Base-by-base conservation (phyloP, 2,113 vertebrate species). In the Deroptyus accipitrinus region DNA sequence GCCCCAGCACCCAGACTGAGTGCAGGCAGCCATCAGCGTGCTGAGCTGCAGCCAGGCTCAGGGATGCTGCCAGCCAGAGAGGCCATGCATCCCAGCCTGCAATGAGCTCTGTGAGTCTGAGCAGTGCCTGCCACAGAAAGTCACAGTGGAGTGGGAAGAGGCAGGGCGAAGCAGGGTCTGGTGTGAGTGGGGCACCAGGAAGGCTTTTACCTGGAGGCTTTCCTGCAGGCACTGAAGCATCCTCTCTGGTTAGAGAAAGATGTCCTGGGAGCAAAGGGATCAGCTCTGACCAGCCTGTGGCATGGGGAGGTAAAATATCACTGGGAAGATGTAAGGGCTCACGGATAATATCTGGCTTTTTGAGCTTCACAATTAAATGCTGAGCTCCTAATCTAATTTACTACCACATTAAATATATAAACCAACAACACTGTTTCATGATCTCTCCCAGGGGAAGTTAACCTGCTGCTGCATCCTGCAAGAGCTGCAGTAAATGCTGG, bases 321-420 rank as follows among this genome's bases (percentile, higher is more conserved):
- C 16, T 55, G 44, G 62, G 39, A 92, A 89, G 52, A 83, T 83
- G 81, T 66, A 67, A 73, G 30, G 84, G 67, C 44, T 88, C 12
- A 3, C 33, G 13, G 46, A 51, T 57, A 90, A 39, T 83, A 70
- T 74, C 46, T 51, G 63, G 12, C 67, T 75, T 93, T 90, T 49
- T 59, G 37, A 91, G 52, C 28, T 63, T 77, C 42, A 41, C 75
- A 77, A 88, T 74, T 81, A 94, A 95, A 91, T 83, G 61, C 27
- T 54, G 70, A 52, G n/a, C 31, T 87, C 72, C 54, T 95, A 54
- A 85, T 84, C 78, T 80, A 90, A 87, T 96, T 96, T 93, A 80
- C 75, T 93, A 80, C 33, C 49, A 69, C 46, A 91, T 88, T 91
- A 94, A 94, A 78, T 18, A 59, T 30, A 90, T 57, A 70, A 90